Evolutionary conservation across 2,888 invertebrate species (phyloP), one percentile per base, ranked within the genome.

Genomic region (Diplolepis rosae): DNA sequence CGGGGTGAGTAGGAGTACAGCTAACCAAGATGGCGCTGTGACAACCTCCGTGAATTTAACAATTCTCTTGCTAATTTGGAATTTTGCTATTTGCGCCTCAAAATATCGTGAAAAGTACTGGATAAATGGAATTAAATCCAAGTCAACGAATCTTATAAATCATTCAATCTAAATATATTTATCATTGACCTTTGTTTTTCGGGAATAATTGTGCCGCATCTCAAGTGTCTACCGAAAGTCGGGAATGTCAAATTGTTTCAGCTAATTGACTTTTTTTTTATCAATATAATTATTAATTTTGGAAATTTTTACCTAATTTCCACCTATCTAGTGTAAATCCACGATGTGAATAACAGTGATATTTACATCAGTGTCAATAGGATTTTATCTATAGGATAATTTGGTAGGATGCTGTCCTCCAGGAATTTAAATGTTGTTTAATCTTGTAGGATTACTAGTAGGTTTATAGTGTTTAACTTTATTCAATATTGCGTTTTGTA

Each of bases 201-300:
- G 1, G n/a, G 1, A 61, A n/a, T 24, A n/a, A 22, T 24, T 24
- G n/a, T 13, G 35, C 61, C 32, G 35, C 30, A 27, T 52, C 3
- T 32, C 18, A 1, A 51, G 54, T 11, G 35, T 15, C 18, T 35
- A 9, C 22, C 32, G 22, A 2, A 45, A 45, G 7, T 45, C 18
- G 6, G 3, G 22, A 56, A 35, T 52, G 61, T 61, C 35, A 61
- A 61, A 39, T 39, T 27, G 1, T 24, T 35, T 39, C 50, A 11
- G 50, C 13, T 32, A 61, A 61, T 35, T 39, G 56, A 61, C 35
- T 61, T 18, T 61, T 13, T 61, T 9, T 13, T 61, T 61, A 39
- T 61, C 61, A 61, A 61, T 39, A 61, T 24, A 39, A 61, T 61
- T 39, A 22, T 61, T 24, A n/a, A 39, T 61, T 24, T n/a, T 7